These are phyloP conservation scores for Phalacrocorax pelagicus DNA, from an alignment of 2,113 vertebrate genomes.

Conservation along the genomic window DNA sequence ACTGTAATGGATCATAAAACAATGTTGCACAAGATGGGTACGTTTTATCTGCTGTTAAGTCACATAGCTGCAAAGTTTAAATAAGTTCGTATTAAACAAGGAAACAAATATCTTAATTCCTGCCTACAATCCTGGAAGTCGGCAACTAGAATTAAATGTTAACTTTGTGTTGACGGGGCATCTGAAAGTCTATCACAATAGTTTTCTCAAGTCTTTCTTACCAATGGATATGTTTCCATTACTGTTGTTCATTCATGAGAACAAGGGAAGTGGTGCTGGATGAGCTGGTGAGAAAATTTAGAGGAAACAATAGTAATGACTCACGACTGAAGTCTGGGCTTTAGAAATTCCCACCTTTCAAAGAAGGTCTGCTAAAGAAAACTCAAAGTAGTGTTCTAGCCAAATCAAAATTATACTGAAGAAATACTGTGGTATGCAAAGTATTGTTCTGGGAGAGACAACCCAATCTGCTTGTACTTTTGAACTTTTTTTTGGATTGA, in stretches of 20 bases:
- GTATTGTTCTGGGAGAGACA: slow-evolving; percentile 53
- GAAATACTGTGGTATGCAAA: slow-evolving; percentile 48
- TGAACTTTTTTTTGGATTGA: slow-evolving; percentile 60
- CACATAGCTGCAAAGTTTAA: not conserved
- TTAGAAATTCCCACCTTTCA: slow-evolving; percentile 72
- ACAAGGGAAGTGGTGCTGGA: slow-evolving; percentile 73
- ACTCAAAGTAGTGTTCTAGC: slow-evolving; percentile 12
- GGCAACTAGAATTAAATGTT: not conserved
- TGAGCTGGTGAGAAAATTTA: slow-evolving; percentile 73
- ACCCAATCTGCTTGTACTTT: slow-evolving; percentile 16
- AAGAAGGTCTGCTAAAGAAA: slow-evolving; percentile 57
- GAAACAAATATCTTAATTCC: not conserved
- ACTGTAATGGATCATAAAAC: slow-evolving; percentile 13
- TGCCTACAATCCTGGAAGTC: not conserved
- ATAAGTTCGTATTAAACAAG: not conserved
- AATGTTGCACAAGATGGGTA: not conserved
- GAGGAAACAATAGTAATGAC: slow-evolving; percentile 78
- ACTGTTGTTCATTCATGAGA: slow-evolving; percentile 68
- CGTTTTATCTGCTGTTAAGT: not conserved
- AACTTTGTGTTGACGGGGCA: not conserved
- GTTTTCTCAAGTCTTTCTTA: slow-evolving; percentile 20
- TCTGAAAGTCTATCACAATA: not conserved
- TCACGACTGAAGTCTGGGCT: slow-evolving; percentile 56
- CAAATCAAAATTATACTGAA: slow-evolving; percentile 26
- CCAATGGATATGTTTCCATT: slow-evolving; percentile 39